A percentile compares a stretch with the other conserved stretches of the same genome.
Conservation (phyloP, 1,140 invertebrate species). For the Brachionus paranguensis region DNA sequence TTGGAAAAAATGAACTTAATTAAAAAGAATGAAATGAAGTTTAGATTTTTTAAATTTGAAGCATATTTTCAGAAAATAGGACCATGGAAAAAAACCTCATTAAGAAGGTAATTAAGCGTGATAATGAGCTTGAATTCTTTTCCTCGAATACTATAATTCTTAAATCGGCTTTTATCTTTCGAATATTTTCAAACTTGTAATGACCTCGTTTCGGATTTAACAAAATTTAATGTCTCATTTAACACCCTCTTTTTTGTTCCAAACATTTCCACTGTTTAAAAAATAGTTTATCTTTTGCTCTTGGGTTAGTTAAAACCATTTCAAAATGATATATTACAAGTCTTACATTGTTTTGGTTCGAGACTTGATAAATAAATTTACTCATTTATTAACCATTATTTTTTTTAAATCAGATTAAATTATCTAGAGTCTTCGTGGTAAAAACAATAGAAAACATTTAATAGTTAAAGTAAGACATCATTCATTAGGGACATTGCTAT, state of each 20-base stretch:
- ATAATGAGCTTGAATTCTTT: constrained; percentile 14
- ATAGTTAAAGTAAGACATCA: not conserved
- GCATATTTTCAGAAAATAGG: not conserved
- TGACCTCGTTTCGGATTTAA: constrained; percentile 2
- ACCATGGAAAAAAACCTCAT: constrained; percentile 1
- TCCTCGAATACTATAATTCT: not conserved
- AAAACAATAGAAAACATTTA: not conserved
- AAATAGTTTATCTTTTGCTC: constrained; percentile 30
- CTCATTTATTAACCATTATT: not conserved
- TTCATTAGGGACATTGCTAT: not conserved
- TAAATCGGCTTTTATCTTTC: not conserved
- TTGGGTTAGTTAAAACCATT: not conserved
- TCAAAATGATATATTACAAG: constrained; percentile 24
- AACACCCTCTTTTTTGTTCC: not conserved
- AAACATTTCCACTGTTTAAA: not conserved
- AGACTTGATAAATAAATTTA: constrained; percentile 10
- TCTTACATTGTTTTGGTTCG: not conserved
- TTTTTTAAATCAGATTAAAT: not conserved
- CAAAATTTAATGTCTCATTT: constrained; percentile 13
- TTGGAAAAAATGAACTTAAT: not conserved
- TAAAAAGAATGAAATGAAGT: not conserved
- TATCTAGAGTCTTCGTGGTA: not conserved
- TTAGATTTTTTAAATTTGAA: not conserved
- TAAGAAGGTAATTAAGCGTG: constrained; percentile 18
- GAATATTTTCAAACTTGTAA: not conserved